phyloP scores from a whole-genome alignment of 2,888 invertebrate genomes.

The Caenorhabditis wallacei region DNA sequence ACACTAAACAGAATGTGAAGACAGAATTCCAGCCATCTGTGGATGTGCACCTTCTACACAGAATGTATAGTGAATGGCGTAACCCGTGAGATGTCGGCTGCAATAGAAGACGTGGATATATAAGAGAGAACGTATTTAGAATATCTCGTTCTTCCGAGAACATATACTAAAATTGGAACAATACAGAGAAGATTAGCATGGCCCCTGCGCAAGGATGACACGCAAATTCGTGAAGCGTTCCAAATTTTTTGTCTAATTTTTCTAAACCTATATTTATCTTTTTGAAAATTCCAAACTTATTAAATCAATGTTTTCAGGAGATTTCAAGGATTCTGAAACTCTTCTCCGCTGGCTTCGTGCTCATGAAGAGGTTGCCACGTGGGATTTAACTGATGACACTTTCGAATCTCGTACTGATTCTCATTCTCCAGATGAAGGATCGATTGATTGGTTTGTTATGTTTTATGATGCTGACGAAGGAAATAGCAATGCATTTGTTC shows the following conservation, averaged over 20 bases:
- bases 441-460: slow-evolving; percentile 83
- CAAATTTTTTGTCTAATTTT: slow-evolving; percentile 85
- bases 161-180: slow-evolving; percentile 89
- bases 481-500: slow-evolving; percentile 81
- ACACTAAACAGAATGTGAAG: too few relatives aligned
- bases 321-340: slow-evolving; percentile 82
- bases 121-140: not conserved
- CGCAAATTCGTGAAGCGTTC: slow-evolving; percentile 94
- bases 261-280: not conserved
- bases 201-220: slow-evolving; percentile 94
- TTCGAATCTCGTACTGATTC: slow-evolving; percentile 80
- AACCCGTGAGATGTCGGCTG: not conserved
- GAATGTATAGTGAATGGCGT: not conserved
- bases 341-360: slow-evolving; percentile 82
- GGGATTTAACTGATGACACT: slow-evolving; percentile 82
- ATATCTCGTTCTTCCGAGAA: slow-evolving; percentile 59
- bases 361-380: slow-evolving; percentile 81
- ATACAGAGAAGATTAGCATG: slow-evolving; percentile 95
- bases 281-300: not conserved
- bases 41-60: too few relatives aligned
- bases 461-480: slow-evolving; percentile 83
- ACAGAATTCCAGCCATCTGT: too few relatives aligned
- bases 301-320: slow-evolving; percentile 71
- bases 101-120: not conserved
- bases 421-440: slow-evolving; percentile 81